Conservation (phyloP, 2,888 invertebrate species). For the Tinea trinotella region DNA sequence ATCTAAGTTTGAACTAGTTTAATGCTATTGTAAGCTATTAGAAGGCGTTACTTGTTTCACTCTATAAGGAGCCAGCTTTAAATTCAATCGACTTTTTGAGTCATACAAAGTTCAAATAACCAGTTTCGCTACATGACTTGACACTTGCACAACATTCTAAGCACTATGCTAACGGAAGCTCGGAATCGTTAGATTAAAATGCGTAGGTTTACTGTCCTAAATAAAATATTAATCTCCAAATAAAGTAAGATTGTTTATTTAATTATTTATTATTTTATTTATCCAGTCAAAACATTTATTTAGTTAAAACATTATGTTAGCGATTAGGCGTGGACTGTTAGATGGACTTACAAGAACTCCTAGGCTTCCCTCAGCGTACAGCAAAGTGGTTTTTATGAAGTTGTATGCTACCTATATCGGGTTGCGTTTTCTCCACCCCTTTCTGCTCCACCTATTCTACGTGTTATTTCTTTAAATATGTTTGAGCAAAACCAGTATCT, state of each 20-base stretch:
- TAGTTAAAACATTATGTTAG: too few species aligned
- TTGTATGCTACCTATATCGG: too few species aligned
- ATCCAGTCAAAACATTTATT: too few species aligned
- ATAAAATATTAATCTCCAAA: neutral
- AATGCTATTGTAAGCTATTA: neutral
- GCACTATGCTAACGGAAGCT: neutral
- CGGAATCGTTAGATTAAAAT: neutral
- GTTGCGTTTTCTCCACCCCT: too few species aligned
- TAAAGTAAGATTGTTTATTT: neutral
- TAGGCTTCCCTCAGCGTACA: too few species aligned
- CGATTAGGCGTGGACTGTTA: too few species aligned
- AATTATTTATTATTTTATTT: neutral
- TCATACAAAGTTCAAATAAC: constrained; percentile 8
- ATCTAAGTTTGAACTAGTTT: neutral
- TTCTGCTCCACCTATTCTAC: too few species aligned
- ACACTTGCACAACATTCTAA: constrained; percentile 4
- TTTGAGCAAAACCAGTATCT: too few species aligned
- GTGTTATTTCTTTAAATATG: too few species aligned
- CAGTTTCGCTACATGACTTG: constrained; percentile 3
- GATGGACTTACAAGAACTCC: too few species aligned
- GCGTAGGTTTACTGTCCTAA: neutral
- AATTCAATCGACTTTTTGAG: constrained; percentile 3
- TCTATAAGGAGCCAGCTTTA: neutral
- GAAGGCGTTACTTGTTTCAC: neutral
- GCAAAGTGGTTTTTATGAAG: too few species aligned